Percentiles rank a stretch among this genome's conserved stretches.
phyloP scores from a whole-genome alignment of 2,797 vertebrate genomes.

The Phalanger gymnotis region DNA sequence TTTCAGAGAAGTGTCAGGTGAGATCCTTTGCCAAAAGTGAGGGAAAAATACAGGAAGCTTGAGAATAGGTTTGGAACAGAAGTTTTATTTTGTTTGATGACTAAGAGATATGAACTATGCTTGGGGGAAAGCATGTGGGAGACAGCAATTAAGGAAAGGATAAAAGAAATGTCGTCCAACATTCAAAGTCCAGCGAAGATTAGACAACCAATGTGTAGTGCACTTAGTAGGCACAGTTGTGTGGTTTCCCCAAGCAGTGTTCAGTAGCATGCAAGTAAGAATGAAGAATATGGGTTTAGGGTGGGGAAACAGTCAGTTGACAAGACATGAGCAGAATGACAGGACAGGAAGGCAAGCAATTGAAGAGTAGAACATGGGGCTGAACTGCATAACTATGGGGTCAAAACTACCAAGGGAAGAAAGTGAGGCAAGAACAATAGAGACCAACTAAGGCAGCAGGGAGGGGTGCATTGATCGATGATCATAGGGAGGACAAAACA shows the following conservation, averaged over 20 bases:
- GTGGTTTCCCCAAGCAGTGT: background rate
- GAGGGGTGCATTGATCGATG: background rate
- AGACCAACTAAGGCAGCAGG: background rate
- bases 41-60: background rate
- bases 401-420: background rate
- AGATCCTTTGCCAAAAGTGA: background rate
- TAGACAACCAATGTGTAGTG: background rate
- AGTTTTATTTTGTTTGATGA: background rate
- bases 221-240: background rate
- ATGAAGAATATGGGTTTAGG: background rate
- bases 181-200: background rate
- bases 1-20: background rate
- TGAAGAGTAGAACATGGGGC: background rate
- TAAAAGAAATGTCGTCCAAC: background rate
- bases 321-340: background rate
- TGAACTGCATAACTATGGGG: background rate
- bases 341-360: background rate
- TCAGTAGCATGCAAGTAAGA: background rate
- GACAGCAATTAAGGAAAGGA: background rate
- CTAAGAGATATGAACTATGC: background rate
- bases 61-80: background rate
- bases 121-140: background rate
- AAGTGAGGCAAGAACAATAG: background rate
- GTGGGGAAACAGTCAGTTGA: background rate
- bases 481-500: background rate